phyloP scores from a whole-genome alignment of 1,140 invertebrate genomes.

The Drosophila sp. region DNA sequence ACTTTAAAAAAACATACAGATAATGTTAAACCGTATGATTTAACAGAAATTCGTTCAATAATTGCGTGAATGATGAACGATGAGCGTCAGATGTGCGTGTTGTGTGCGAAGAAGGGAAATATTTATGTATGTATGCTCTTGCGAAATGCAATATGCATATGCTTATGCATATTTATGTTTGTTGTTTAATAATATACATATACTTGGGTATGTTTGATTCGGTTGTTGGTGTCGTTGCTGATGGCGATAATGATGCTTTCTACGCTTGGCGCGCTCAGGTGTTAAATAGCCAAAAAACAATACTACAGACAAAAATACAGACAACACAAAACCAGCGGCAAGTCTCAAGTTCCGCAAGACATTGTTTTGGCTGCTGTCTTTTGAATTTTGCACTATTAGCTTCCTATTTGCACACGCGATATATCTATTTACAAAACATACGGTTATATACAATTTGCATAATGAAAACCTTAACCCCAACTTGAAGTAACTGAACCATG shows the following conservation, averaged over 20 bases:
- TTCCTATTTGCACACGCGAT: conserved; percentile 72
- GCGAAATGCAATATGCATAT: conserved; percentile 73
- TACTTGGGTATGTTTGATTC: conserved; percentile 19
- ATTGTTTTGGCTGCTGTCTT: conserved; percentile 53
- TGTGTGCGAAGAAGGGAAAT: conserved; percentile 34
- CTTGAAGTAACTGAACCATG: conserved; percentile 72
- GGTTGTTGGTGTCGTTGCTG: conserved; percentile 34
- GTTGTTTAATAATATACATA: conserved; percentile 18
- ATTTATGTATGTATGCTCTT: conserved; percentile 39
- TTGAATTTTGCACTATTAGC: conserved; percentile 75
- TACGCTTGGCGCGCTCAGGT: conserved; percentile 61
- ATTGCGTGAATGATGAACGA: conserved; percentile 67
- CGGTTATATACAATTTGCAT: conserved; percentile 64
- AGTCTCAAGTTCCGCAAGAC: conserved; percentile 67
- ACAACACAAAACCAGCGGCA: conserved; percentile 24
- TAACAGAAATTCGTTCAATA: conserved; percentile 78
- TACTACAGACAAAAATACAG: conserved; percentile 6
- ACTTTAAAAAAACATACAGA: conserved; percentile 46
- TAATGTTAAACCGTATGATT: conserved; percentile 71
- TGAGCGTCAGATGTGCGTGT: conserved; percentile 50
- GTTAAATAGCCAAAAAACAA: conserved; percentile 60
- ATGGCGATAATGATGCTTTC: conserved; percentile 51
- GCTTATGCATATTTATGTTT: conserved; percentile 25
- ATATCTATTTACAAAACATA: conserved; percentile 20
- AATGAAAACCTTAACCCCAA: conserved; percentile 82